Evolutionary conservation across 2,113 vertebrate genomes (phyloP).

Genomic region (Cryptotis parvus): DNA sequence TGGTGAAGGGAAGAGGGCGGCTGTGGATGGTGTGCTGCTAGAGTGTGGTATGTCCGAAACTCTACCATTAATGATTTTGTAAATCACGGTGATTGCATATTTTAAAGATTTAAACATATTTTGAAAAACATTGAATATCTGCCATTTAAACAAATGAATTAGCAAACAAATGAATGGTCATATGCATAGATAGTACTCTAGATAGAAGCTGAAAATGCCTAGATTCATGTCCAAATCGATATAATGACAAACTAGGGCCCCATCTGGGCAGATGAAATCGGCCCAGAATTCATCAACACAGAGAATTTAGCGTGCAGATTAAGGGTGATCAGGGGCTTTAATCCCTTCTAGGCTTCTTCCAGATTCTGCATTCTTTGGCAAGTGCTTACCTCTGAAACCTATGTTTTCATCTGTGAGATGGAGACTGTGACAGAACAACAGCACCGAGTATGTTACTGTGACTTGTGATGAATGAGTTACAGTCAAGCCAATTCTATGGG

Average conservation of each 20-base stretch:
- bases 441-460: not conserved
- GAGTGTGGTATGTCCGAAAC: no score
- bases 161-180: not conserved
- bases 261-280: no score
- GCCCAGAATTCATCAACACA: not conserved
- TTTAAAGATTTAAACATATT: no score
- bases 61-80: no score
- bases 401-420: not conserved
- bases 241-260: not conserved
- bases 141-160: not conserved
- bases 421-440: not conserved
- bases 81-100: no score
- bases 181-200: not conserved
- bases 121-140: not conserved
- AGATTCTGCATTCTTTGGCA: not conserved
- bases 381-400: not conserved
- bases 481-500: not conserved
- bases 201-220: not conserved
- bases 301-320: not conserved
- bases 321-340: not conserved
- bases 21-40: no score
- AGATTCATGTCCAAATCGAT: not conserved
- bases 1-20: no score
- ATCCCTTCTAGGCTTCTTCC: not conserved
- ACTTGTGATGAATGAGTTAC: not conserved